Evolutionary conservation across 2,113 vertebrate genomes (phyloP), one percentile per base, ranked within the genome.

Genomic region (Hippocampus barbouri): DNA sequence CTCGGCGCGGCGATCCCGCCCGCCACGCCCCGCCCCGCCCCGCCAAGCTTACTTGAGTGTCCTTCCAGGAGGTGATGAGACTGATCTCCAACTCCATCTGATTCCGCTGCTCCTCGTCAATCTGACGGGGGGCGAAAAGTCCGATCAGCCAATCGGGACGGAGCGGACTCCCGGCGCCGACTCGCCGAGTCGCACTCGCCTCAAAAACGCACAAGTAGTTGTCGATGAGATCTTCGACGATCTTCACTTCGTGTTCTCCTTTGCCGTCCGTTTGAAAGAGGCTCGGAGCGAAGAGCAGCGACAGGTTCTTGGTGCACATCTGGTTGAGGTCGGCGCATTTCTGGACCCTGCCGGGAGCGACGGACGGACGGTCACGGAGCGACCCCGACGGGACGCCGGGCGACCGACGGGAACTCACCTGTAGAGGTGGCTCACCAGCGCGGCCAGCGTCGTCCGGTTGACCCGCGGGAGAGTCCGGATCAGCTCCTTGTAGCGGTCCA

Each of bases 31-130:
- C n/a, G n/a, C n/a, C 27, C 10, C 9, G 25, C 25, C 25, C 25
- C 25, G 25, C 25, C 25, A 25, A 25, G 25, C 25, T 25, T 68
- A 97, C 97, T 95, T 99, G 96, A 0, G 96, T 97, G 84, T 98
- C 96, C 87, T 95, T 97, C 97, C 97, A 99, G 65, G 94, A 95
- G 76, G 96, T 99, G 82, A 99, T 99, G 75, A 99, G 92, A 77
- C 94, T 99, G 90, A 97, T 94, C 78, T 99, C 97, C 88, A 99
- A 90, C 70, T 99, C 97, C 72, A 99, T 98, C 91, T 98, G 97
- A 8, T 94, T 96, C 82, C 95, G 94, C 68, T 97, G 97, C 62
- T 99, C 97, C 83, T 98, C 95, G 0, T 98, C 96, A 25, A 99
- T 95, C 97, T 99, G 87, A 49, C 9, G 20, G 3, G 63, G 5